Evolutionary conservation across 1,140 invertebrate species (phyloP).

Genomic region (Lepidurus packardi): DNA sequence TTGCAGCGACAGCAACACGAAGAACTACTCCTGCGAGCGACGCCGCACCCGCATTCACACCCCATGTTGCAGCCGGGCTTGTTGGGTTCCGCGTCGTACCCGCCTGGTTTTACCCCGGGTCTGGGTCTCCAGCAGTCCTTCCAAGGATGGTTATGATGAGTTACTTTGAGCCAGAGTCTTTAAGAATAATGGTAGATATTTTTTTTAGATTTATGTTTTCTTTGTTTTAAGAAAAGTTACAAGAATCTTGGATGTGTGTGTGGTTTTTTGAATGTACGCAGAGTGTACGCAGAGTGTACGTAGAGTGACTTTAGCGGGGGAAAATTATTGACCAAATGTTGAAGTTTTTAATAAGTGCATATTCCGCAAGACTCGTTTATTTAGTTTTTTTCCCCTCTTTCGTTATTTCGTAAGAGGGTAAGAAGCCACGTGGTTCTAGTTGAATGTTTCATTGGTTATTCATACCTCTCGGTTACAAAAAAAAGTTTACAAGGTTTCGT

Average conservation of each 20-base stretch:
- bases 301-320: no score
- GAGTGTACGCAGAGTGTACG: background rate
- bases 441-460: conserved; percentile 16
- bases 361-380: conserved; percentile 3
- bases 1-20: conserved; percentile 52
- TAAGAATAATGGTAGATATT: background rate
- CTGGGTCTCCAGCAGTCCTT: conserved; percentile 53
- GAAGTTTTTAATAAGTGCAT: background rate
- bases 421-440: conserved; percentile 8
- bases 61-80: conserved; percentile 52
- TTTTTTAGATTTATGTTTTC: background rate
- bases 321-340: no score
- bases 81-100: conserved; percentile 52
- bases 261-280: background rate
- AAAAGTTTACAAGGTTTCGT: background rate
- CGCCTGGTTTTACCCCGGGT: conserved; percentile 52
- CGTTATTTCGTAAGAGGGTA: background rate
- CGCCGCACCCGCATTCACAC: conserved; percentile 44
- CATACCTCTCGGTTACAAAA: background rate
- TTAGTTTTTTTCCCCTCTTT: background rate
- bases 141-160: conserved; percentile 32
- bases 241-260: background rate
- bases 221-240: background rate
- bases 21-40: conserved; percentile 47
- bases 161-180: background rate